These are phyloP conservation scores for Cervus canadensis DNA, from an alignment of 2,113 vertebrate species.

Conservation along the genomic window DNA sequence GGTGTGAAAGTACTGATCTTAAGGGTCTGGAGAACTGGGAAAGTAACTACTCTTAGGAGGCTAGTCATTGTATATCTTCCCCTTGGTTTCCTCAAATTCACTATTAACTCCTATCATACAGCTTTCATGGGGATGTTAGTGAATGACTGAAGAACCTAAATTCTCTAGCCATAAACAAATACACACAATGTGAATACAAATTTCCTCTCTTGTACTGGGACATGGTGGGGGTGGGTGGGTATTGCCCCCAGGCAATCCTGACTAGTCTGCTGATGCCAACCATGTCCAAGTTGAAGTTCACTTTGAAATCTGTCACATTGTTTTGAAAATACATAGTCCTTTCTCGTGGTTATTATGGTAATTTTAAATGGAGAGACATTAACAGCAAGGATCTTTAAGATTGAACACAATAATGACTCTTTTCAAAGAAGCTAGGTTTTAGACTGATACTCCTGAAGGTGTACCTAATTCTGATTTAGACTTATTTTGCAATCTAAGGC, in stretches of 20 bases:
- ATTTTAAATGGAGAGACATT: conserved; percentile 4
- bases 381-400: background rate
- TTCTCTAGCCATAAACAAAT: conserved; percentile 34
- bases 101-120: conserved; percentile 44
- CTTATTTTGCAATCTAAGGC: conserved; percentile 46
- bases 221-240: background rate
- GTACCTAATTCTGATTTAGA: conserved; percentile 47
- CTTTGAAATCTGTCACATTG: conserved; percentile 32
- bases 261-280: background rate
- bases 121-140: background rate
- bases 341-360: background rate
- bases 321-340: conserved; percentile 19
- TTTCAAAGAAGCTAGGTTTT: conserved; percentile 40
- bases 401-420: conserved; percentile 33
- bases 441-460: conserved; percentile 1
- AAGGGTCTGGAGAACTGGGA: background rate
- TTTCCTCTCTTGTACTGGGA: background rate
- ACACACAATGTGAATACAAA: background rate
- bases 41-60: background rate
- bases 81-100: background rate
- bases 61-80: background rate
- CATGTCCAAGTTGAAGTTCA: background rate
- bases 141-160: background rate
- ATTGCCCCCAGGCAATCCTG: background rate
- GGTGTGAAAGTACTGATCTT: background rate